phyloP scores from a whole-genome alignment of 2,113 vertebrate genomes.

The Phaethornis superciliosus region DNA sequence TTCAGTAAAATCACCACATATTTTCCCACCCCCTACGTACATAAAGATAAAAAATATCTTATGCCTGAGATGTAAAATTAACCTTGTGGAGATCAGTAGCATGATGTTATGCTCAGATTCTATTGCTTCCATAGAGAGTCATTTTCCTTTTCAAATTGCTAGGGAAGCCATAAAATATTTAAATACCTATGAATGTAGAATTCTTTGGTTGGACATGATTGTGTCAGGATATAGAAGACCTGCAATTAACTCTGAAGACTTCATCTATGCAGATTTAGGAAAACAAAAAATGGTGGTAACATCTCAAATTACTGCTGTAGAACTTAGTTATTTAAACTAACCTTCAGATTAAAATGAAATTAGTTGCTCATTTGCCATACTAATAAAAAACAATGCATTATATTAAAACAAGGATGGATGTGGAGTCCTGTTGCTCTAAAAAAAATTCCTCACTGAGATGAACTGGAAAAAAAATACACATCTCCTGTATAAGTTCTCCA shows the following conservation, averaged over 20 bases:
- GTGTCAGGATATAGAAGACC: constrained; percentile 5
- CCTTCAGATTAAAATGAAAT: neutral
- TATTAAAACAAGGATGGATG: neutral
- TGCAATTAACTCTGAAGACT: neutral
- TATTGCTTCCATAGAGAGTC: constrained; percentile 34
- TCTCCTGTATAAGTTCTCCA: neutral
- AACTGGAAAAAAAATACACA: neutral
- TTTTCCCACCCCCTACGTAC: constrained; percentile 51
- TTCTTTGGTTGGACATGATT: constrained; percentile 18
- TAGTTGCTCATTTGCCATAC: neutral
- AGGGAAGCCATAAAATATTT: constrained; percentile 27
- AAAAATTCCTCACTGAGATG: neutral
- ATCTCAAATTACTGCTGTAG: neutral
- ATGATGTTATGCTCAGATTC: neutral
- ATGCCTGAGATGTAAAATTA: constrained; percentile 55
- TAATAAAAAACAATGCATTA: neutral
- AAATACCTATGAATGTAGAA: neutral
- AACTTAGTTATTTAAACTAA: neutral
- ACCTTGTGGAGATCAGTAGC: constrained; percentile 31
- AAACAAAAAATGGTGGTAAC: neutral
- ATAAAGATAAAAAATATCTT: constrained; percentile 47
- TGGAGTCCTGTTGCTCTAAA: neutral
- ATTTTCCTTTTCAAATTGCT: constrained; percentile 42
- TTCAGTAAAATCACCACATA: constrained; percentile 51
- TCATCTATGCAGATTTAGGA: neutral